Evolutionary conservation across 2,797 vertebrate species (phyloP).

Genomic region (Aselliscus stoliczkanus): DNA sequence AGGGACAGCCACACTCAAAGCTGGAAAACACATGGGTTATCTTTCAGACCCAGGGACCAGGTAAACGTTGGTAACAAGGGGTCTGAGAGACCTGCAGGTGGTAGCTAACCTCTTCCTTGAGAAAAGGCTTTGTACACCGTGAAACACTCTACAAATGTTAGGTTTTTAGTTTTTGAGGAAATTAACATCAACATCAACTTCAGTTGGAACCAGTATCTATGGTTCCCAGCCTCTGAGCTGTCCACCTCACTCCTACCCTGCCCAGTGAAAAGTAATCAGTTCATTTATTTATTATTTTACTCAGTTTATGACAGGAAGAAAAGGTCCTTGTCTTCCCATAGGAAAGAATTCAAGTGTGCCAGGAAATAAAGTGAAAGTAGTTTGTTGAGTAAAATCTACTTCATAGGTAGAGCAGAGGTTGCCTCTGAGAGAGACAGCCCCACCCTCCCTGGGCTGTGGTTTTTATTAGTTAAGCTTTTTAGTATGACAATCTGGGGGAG

Average conservation of each 20-base stretch:
- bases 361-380: no score
- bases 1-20: background rate
- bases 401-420: no score
- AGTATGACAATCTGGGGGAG: no score
- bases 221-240: background rate
- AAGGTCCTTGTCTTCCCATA: no score
- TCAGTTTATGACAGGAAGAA: no score
- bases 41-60: background rate
- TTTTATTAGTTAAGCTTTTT: no score
- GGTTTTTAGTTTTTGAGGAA: background rate
- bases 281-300: background rate
- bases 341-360: no score
- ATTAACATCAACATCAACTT: background rate
- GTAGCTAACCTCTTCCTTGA: background rate
- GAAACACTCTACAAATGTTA: background rate
- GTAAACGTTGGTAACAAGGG: background rate
- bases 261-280: background rate
- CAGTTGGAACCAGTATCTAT: background rate
- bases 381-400: no score
- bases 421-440: no score
- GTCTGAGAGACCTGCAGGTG: background rate
- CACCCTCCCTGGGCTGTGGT: no score
- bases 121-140: background rate
- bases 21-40: accelerated
- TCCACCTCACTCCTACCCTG: background rate